phyloP scores from a whole-genome alignment of 2,797 vertebrate species.

The Sebastes miniatus region DNA sequence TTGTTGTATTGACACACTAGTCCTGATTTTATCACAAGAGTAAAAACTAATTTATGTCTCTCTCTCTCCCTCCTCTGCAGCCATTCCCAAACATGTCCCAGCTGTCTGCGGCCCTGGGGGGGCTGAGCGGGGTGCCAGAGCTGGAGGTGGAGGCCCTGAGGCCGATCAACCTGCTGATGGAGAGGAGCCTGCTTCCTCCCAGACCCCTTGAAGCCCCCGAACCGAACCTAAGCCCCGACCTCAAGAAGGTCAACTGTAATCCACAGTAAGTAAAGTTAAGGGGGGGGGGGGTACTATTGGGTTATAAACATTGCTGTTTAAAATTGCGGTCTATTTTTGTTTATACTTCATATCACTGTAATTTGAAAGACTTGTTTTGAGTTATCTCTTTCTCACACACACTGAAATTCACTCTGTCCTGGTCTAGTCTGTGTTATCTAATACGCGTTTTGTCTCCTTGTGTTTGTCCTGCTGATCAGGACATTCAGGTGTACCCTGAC shows the following conservation, averaged over 20 bases:
- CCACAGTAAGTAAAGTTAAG: constrained; percentile 87
- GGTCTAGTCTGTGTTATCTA: background rate
- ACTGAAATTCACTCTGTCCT: background rate
- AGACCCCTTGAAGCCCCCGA: constrained; percentile 86
- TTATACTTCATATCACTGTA: background rate
- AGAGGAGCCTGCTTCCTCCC: constrained; percentile 89
- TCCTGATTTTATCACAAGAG: background rate
- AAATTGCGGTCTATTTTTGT: background rate
- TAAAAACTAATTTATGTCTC: background rate
- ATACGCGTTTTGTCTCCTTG: background rate
- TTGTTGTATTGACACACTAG: background rate
- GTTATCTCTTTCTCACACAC: too few species aligned
- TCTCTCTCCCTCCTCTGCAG: constrained; percentile 52
- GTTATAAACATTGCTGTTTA: background rate
- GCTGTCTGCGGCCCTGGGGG: constrained; percentile 90
- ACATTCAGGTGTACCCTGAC: constrained; percentile 95
- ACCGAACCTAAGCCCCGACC: constrained; percentile 92
- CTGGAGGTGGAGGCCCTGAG: constrained; percentile 90
- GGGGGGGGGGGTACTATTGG: too few species aligned
- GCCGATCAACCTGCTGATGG: constrained; percentile 93
- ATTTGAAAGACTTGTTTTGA: background rate
- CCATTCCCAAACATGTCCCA: constrained; percentile 91
- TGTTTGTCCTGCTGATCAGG: constrained; percentile 72
- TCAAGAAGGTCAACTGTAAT: constrained; percentile 94
- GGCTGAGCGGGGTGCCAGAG: constrained; percentile 90